Evolutionary conservation across 2,888 invertebrate species (phyloP).

Genomic region (Mimumesa dahlbomi): DNA sequence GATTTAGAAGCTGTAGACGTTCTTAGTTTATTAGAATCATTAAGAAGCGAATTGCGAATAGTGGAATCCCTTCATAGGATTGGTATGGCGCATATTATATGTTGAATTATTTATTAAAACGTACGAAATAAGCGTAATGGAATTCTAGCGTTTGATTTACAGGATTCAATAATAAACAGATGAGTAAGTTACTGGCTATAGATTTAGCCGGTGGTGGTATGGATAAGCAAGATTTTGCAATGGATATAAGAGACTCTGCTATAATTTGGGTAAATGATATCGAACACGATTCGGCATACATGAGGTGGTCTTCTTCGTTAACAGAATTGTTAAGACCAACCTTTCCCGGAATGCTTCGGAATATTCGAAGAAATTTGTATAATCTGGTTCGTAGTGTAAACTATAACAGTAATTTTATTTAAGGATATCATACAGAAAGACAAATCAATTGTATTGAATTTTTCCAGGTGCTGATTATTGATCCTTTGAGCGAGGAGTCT

Average conservation of each 20-base stretch:
- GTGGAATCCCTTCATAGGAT: conserved; percentile 91
- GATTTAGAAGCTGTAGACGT: conserved; percentile 96
- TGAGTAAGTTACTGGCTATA: conserved; percentile 85
- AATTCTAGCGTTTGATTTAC: conserved; percentile 40
- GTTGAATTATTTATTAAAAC: not conserved
- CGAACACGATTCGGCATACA: conserved; percentile 93
- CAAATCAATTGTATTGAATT: not conserved
- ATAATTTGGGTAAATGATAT: conserved; percentile 97
- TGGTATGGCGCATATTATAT: conserved; percentile 80
- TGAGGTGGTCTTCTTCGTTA: conserved; percentile 93
- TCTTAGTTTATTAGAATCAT: conserved; percentile 90
- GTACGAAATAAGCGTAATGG: not conserved
- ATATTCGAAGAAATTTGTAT: conserved; percentile 91
- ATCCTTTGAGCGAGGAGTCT: conserved; percentile 88
- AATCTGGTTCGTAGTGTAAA: conserved; percentile 86
- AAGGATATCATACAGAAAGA: too few species aligned
- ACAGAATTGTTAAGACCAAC: conserved; percentile 97
- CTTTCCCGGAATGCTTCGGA: conserved; percentile 98
- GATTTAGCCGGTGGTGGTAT: conserved; percentile 83
- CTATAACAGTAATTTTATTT: too few species aligned
- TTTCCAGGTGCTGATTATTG: conserved; percentile 89
- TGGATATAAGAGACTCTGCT: conserved; percentile 96
- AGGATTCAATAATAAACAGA: conserved; percentile 85
- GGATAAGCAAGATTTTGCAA: conserved; percentile 89
- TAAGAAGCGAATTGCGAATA: conserved; percentile 92